Evolutionary conservation across 2,888 invertebrate genomes (phyloP), one percentile per base, ranked within the genome.

Genomic region (Epiblema foenella): DNA sequence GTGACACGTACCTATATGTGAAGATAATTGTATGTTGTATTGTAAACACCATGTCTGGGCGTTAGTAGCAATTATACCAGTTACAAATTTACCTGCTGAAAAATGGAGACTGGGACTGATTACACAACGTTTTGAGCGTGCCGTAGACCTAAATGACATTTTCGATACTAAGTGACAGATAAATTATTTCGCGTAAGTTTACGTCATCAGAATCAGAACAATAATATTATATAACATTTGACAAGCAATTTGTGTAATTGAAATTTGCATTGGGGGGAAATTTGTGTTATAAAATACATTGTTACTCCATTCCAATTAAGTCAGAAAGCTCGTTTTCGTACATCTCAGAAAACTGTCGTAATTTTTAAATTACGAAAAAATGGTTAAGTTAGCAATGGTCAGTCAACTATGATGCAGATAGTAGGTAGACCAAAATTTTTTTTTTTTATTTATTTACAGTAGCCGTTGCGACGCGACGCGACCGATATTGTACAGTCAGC

Each of bases 1-100:
- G 69, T 69, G 69, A 64, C 51, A 69, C 24, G 33, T 33, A 33
- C 24, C 49, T 51, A 64, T 58, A 39, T 64, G 60, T 62, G 57
- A 58, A 58, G 63, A 37, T 51, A 64, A 51, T 58, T 52, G 11
- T 56, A 56, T n/a, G 8, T 10, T 24, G 4, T 24, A 4, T 33
- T 46, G 29, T 60, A 59, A 46, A 42, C 54, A 68, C 37, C 39
- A 18, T 63, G 29, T 62, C 17, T 33, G 11, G 3, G 18, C 33
- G 49, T 12, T 29, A n/a, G 29, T 15, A 56, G 56, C 29, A 56
- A 17, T 18, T 51, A 29, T 46, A 37, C 37, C 52, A 39, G 20
- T 12, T 12, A 62, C 60, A 60, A 46, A 46, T 29, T n/a, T n/a
- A n/a, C n/a, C n/a, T 17, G 24, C 60, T 5, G 60, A 11, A 60